Base-by-base conservation (phyloP, 2,797 vertebrate genomes). In the Fistularia tabacaria region DNA sequence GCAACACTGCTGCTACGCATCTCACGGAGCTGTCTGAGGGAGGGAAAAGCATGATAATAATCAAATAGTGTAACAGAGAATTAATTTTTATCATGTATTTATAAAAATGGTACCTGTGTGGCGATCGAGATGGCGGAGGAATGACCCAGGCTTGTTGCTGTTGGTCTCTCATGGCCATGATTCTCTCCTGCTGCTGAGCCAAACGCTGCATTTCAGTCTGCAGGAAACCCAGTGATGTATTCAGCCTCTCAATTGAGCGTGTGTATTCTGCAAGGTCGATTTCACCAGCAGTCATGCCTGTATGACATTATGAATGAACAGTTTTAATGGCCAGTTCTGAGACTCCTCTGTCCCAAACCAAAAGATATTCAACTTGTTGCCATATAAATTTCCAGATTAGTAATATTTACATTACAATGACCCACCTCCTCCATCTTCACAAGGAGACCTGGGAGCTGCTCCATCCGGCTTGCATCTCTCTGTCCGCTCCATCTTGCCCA, bases 201-300 rank as follows among this genome's bases (percentile, higher is more conserved):
- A 99, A 79, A 47, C 97, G 93, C 66, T 98, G 96, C 97, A 99
- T 99, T 87, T 99, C 97, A 3, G 93, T 93, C 71, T 99, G 97
- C 57, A 99, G 89, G 67, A 95, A 93, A 71, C 92, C 91, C 58
- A 99, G 74, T 1, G 97, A 98, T 1, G 93, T 87, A 75, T 98
- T 99, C 12, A 98, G 80, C 58, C 93, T 92, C 74, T 98, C 96
- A 14, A 99, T 97, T 63, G 96, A 98, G 62, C 93, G 93, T 0
- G 94, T 98, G 77, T 99, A 98, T 66, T 99, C 95, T 7, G 91
- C 74, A 25, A 97, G 80, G 80, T 99, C 95, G 0, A 91, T 86
- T 50, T 97, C 95, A 14, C 89, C 92, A 1, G 91, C 62, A n/a
- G 88, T 39, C 48, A 78, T 48, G 49, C 79, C 88, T 88, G 68